phyloP scores from a whole-genome alignment of 2,113 vertebrate species.

The Apteryx mantelli region DNA sequence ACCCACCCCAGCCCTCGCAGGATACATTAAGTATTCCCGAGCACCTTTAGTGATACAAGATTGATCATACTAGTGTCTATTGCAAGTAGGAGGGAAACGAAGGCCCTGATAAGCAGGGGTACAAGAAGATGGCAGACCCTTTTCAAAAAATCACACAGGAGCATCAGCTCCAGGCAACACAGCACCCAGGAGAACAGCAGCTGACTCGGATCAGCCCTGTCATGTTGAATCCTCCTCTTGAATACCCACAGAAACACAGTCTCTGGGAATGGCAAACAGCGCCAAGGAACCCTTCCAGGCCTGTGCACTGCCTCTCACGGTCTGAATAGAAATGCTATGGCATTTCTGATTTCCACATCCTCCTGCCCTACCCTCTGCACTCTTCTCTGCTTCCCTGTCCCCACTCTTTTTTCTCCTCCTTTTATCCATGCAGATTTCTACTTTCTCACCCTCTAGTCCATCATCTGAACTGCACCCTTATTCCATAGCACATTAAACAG shows the following conservation, averaged over 20 bases:
- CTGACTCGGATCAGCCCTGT: neutral
- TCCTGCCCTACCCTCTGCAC: neutral
- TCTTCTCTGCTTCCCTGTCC: neutral
- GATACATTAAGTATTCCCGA: neutral
- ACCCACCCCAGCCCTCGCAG: neutral
- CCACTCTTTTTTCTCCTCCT: neutral
- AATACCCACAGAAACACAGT: neutral
- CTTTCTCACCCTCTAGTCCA: neutral
- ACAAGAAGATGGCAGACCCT: neutral
- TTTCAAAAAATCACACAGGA: neutral
- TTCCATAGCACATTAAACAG: neutral
- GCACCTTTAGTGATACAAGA: rapidly evolving
- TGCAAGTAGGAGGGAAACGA: neutral
- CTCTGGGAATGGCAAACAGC: neutral
- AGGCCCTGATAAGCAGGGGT: neutral
- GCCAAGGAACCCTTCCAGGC: neutral
- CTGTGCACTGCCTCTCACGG: neutral
- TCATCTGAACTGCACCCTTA: no score
- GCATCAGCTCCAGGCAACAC: neutral
- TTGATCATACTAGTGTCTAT: rapidly evolving
- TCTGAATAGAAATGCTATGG: neutral
- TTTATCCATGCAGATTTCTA: neutral
- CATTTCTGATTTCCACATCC: neutral
- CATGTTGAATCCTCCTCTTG: neutral
- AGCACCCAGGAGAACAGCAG: neutral